Base-by-base conservation (phyloP, 2,797 vertebrate genomes). In the Psittacula derbiana region DNA sequence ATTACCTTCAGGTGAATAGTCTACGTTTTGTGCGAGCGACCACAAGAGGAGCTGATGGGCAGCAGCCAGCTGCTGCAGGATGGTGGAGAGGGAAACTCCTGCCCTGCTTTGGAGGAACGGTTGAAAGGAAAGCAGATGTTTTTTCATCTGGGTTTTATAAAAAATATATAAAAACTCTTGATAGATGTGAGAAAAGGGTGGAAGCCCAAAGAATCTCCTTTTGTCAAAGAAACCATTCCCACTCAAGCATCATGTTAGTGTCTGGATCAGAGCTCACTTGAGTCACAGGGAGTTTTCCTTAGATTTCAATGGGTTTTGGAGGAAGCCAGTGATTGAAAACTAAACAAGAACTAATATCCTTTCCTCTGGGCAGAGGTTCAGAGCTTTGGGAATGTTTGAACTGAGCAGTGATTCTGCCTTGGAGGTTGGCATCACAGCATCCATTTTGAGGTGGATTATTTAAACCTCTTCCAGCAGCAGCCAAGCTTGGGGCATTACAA, bases 401-500 rank as follows among this genome's bases (percentile, higher is more conserved):
- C 38, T 6, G 61, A 71, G 33, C 1, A 0, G 11, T 55, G 75
- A 27, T 6, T 72, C 30, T 88, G 69, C 36, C 50, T 36, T 24
- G n/a, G 46, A 43, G 50, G 28, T 1, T 91, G 71, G 36, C 55
- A 82, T 43, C 4, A 2, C 23, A 21, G 20, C 19, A 64, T 30
- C 47, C 38, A 41, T 52, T 76, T 23, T 15, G 38, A 33, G 25
- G 21, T 2, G 2, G 25, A 15, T 49, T 49, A 27, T 88, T 91
- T 53, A 36, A 67, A 30, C 27, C 47, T 74, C 41, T 44, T 60
- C 18, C 60, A 47, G 41, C 70, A 55, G 60, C 31, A 76, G 9
- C n/a, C 36, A 5, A 0, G 0, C 47, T 49, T 0, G 0, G 75
- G 50, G 47, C 90, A 47, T n/a, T 3, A 0, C 38, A 30, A 7